A percentile compares a stretch with the other conserved stretches of the same genome.
Evolutionary conservation across 2,888 invertebrate genomes (phyloP).

Genomic region (Caenorhabditis zanzibari): DNA sequence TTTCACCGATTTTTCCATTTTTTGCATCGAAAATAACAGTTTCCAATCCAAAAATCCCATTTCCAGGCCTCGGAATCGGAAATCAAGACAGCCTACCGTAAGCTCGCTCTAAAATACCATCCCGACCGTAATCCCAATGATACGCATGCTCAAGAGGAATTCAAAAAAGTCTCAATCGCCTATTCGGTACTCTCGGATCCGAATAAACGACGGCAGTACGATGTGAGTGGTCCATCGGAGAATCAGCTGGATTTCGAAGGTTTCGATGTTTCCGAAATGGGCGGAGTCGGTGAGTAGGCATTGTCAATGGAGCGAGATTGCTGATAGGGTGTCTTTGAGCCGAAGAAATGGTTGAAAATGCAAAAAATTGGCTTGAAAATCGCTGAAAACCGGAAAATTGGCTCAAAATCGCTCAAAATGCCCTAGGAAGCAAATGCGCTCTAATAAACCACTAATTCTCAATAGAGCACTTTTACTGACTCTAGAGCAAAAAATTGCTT

Average conservation of each 20-base stretch:
- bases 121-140: conserved; percentile 82
- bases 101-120: conserved; percentile 81
- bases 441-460: not conserved
- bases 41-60: not conserved
- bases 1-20: not conserved
- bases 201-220: conserved; percentile 83
- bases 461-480: not conserved
- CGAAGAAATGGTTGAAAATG: too few species aligned
- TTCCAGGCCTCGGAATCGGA: conserved; percentile 80
- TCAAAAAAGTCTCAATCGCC: conserved; percentile 83
- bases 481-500: not conserved
- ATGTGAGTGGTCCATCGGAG: conserved; percentile 81
- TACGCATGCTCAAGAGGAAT: conserved; percentile 81
- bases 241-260: conserved; percentile 82
- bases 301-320: too few species aligned
- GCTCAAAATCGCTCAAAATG: too few species aligned
- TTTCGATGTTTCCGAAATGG: conserved; percentile 83
- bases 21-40: not conserved
- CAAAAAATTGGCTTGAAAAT: too few species aligned
- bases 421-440: too few species aligned
- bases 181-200: conserved; percentile 83
- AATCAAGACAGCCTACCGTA: conserved; percentile 83
- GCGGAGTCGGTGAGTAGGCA: conserved; percentile 79
- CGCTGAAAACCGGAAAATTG: too few species aligned
- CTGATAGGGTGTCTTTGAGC: too few species aligned